phyloP scores from a whole-genome alignment of 2,888 invertebrate genomes.

The Xestobium rufovillosum region DNA sequence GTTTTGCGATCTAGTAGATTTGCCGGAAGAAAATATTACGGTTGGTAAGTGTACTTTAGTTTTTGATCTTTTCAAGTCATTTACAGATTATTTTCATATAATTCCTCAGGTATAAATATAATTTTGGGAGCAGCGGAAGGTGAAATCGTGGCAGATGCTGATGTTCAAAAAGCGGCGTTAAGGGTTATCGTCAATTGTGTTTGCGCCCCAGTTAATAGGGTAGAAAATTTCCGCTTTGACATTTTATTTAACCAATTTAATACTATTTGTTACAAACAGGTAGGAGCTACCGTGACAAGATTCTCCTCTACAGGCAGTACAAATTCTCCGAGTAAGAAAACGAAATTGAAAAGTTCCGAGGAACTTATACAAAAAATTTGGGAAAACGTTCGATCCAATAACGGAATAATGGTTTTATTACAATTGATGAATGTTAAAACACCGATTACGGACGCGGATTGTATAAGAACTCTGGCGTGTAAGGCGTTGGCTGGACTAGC shows the following conservation, averaged over 20 bases:
- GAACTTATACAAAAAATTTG: constrained; percentile 88
- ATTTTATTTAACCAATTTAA: constrained; percentile 5
- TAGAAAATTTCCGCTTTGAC: constrained; percentile 34
- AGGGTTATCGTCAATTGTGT: constrained; percentile 89
- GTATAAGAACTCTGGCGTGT: constrained; percentile 88
- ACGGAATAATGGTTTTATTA: constrained; percentile 92
- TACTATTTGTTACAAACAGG: constrained; percentile 30
- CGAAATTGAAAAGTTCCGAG: constrained; percentile 61
- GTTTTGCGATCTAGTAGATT: constrained; percentile 67
- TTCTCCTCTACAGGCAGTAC: constrained; percentile 40
- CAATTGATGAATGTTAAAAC: constrained; percentile 85
- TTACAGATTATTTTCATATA: constrained; percentile 11
- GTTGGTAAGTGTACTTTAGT: constrained; percentile 50
- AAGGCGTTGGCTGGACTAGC: constrained; percentile 88
- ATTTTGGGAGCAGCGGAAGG: constrained; percentile 84
- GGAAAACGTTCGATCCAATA: constrained; percentile 89
- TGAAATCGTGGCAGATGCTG: constrained; percentile 82
- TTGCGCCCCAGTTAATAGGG: constrained; percentile 80
- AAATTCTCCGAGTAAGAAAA: constrained; percentile 55
- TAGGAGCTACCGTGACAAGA: constrained; percentile 47
- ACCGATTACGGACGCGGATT: constrained; percentile 95
- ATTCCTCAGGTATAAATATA: constrained; percentile 56
- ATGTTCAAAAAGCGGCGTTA: constrained; percentile 86
- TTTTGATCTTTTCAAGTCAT: constrained; percentile 10
- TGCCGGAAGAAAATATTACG: constrained; percentile 69